These are phyloP conservation scores for Oscheius sp. DNA, from an alignment of 2,888 invertebrate species.

Conservation along the genomic window DNA sequence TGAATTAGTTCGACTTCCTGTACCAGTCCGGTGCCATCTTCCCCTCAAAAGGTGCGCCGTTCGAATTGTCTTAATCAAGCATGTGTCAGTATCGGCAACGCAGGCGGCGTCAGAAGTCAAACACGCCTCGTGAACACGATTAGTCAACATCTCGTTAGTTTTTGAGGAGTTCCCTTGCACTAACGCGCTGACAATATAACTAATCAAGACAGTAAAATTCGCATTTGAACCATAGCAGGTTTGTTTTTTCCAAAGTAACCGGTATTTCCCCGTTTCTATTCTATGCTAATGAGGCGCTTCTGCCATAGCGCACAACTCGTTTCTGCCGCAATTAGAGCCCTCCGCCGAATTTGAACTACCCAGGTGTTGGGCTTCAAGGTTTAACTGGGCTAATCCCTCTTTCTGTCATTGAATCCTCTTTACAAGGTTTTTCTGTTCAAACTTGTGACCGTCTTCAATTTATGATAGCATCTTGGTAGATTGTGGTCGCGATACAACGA, in stretches of 20 bases:
- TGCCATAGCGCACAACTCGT: constrained; percentile 14
- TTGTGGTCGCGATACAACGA: constrained; percentile 25
- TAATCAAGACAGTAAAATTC: too few species aligned
- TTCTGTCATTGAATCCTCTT: constrained; percentile 2
- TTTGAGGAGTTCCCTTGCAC: too few species aligned
- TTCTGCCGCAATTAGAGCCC: constrained; percentile 24
- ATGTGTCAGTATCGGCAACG: constrained; percentile 26
- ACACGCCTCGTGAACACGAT: neutral
- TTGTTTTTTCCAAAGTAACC: constrained; percentile 16
- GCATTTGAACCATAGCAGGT: constrained; percentile 2
- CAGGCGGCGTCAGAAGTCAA: constrained; percentile 6
- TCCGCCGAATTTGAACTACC: constrained; percentile 24
- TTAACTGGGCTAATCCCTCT: constrained; percentile 18
- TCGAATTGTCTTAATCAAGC: constrained; percentile 25
- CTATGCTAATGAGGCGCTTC: constrained; percentile 28
- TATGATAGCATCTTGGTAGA: constrained; percentile 25
- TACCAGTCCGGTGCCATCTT: constrained; percentile 25
- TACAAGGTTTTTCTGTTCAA: constrained; percentile 12
- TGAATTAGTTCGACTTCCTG: constrained; percentile 24
- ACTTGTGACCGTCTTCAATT: neutral
- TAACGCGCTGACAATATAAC: too few species aligned
- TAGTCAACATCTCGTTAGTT: too few species aligned
- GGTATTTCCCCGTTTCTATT: constrained; percentile 15
- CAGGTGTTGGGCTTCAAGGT: constrained; percentile 21
- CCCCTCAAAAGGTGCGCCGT: constrained; percentile 17